phyloP scores from a whole-genome alignment of 2,888 invertebrate species.

The Brenthis daphne region DNA sequence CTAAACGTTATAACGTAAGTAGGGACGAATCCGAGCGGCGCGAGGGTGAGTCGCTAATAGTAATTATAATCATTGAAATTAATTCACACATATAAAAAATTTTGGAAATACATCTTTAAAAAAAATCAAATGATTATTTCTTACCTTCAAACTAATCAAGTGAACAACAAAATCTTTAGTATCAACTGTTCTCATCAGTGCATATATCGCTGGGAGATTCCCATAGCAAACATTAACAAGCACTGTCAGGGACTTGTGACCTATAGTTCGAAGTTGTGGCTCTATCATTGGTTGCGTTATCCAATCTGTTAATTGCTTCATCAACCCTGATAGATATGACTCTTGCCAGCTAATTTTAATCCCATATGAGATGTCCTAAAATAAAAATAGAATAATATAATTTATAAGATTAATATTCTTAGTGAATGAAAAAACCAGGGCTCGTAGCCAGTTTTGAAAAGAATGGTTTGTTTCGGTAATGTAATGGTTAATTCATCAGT shows the following conservation, averaged over 20 bases:
- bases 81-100: too few relatives aligned
- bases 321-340: conserved; percentile 86
- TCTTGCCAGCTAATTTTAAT: conserved; percentile 91
- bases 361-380: conserved; percentile 88
- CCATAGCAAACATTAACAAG: conserved; percentile 90
- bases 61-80: too few relatives aligned
- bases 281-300: conserved; percentile 78
- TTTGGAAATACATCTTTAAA: too few relatives aligned
- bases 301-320: conserved; percentile 86
- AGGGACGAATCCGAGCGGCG: too few relatives aligned
- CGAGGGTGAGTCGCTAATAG: too few relatives aligned
- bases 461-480: too few relatives aligned
- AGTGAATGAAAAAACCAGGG: too few relatives aligned
- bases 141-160: conserved; percentile 83
- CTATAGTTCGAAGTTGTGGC: conserved; percentile 65
- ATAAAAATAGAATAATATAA: neutral
- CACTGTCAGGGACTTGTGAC: conserved; percentile 84
- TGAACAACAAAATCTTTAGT: conserved; percentile 85
- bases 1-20: too few relatives aligned
- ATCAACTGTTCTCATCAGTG: conserved; percentile 87
- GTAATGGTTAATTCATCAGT: too few relatives aligned
- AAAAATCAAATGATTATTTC: conserved; percentile 22
- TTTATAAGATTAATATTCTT: too few relatives aligned
- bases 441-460: too few relatives aligned
- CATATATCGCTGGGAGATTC: conserved; percentile 88